These are phyloP conservation scores for Neocrepidodera transversa DNA, from an alignment of 2,888 invertebrate genomes.

Conservation along the genomic window DNA sequence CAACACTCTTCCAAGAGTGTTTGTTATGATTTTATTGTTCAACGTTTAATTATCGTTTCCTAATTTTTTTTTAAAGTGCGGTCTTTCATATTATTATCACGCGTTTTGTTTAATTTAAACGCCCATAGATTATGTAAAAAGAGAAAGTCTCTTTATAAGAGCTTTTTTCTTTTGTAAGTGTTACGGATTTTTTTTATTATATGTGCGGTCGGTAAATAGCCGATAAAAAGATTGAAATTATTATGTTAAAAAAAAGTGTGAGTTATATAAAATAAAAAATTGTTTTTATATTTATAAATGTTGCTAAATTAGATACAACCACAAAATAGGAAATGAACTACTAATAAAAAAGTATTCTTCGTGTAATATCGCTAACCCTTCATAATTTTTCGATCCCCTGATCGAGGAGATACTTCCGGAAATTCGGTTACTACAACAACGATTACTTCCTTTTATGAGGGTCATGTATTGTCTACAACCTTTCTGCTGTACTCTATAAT, in stretches of 20 bases:
- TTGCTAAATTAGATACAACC: no score
- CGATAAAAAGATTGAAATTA: neutral
- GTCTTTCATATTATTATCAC: neutral
- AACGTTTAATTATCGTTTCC: conserved; percentile 23
- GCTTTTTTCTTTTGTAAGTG: neutral
- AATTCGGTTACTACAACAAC: neutral
- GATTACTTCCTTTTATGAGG: neutral
- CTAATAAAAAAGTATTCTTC: neutral
- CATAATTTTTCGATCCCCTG: neutral
- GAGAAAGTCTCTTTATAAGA: conserved; percentile 2
- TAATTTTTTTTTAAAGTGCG: conserved; percentile 29
- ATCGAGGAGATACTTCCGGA: conserved; percentile 8
- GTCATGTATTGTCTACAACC: neutral
- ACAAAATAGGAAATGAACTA: neutral
- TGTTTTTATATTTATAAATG: no score
- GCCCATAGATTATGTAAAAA: conserved; percentile 3
- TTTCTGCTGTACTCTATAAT: no score
- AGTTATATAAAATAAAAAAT: no score
- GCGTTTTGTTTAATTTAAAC: conserved; percentile 3
- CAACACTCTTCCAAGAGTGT: conserved; percentile 4
- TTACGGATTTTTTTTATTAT: neutral
- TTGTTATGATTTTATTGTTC: conserved; percentile 18
- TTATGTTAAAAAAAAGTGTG: neutral
- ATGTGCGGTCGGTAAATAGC: neutral
- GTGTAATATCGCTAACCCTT: neutral